Evolutionary conservation across 2,113 vertebrate genomes (phyloP).

Genomic region (Tyrannus savana): DNA sequence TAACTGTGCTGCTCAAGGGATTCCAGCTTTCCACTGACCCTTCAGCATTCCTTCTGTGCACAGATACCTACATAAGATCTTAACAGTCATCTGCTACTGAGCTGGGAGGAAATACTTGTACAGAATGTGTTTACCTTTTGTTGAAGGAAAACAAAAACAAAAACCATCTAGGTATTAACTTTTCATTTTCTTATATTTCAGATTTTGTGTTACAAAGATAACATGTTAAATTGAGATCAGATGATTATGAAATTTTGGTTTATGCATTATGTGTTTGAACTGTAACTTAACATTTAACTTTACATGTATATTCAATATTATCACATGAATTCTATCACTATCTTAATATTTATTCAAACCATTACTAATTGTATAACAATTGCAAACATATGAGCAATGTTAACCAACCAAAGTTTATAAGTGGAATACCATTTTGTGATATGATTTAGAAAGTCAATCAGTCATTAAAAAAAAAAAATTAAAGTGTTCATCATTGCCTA

Average conservation of each 20-base stretch:
- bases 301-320: neutral
- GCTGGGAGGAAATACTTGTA: neutral
- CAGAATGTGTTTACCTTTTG: neutral
- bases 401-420: neutral
- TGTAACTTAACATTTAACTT: neutral
- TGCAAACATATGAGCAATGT: constrained; percentile 3
- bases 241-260: neutral
- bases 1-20: neutral
- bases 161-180: neutral
- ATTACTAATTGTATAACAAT: neutral
- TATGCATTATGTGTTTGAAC: neutral
- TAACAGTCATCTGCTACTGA: neutral
- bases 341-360: neutral
- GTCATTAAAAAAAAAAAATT: neutral
- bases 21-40: neutral
- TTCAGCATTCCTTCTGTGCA: neutral
- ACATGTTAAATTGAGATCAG: neutral
- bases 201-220: neutral
- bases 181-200: neutral
- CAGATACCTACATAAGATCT: neutral
- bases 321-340: neutral
- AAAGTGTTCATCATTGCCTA: neutral
- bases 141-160: neutral
- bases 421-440: neutral
- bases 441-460: neutral